phyloP scores from a whole-genome alignment of 2,888 invertebrate genomes.

The Ichneumoninae sp. region DNA sequence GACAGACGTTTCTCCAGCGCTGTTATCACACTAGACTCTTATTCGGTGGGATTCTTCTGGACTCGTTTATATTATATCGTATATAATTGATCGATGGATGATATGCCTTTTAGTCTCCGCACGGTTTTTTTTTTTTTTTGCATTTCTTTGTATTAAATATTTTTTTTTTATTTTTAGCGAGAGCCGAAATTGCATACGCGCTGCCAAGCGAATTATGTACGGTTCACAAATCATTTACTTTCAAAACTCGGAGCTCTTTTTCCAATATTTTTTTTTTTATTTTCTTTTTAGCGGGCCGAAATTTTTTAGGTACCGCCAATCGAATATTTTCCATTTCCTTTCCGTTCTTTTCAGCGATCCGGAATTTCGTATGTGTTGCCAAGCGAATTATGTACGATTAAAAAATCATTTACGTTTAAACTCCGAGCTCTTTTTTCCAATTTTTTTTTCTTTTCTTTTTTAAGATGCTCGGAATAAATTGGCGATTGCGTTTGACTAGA shows the following conservation, averaged over 20 bases:
- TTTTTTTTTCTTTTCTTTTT: background rate
- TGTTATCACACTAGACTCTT: slow-evolving; percentile 45
- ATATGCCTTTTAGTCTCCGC: slow-evolving; percentile 61
- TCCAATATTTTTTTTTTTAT: background rate
- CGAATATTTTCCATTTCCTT: slow-evolving; percentile 5
- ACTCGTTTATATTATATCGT: slow-evolving; percentile 42
- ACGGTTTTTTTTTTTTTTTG: slow-evolving; percentile 20
- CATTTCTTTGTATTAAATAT: background rate
- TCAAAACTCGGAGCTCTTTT: background rate
- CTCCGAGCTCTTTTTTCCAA: background rate
- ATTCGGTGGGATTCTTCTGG: slow-evolving; percentile 51
- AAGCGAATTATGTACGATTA: slow-evolving; percentile 46
- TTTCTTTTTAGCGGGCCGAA: slow-evolving; percentile 5
- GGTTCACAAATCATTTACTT: slow-evolving; percentile 23
- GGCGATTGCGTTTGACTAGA: slow-evolving; percentile 48
- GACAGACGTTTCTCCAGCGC: slow-evolving; percentile 31
- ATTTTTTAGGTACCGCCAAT: slow-evolving; percentile 31
- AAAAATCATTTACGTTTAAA: slow-evolving; percentile 16
- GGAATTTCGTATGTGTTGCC: slow-evolving; percentile 29
- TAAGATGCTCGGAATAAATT: slow-evolving; percentile 14
- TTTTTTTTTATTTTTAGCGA: slow-evolving; percentile 3
- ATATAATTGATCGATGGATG: slow-evolving; percentile 63
- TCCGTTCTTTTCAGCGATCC: background rate
- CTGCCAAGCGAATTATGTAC: slow-evolving; percentile 48
- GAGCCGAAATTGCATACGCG: slow-evolving; percentile 35